Percentiles rank a stretch among this genome's conserved stretches.
Evolutionary conservation across 2,113 vertebrate species (phyloP).

Genomic region (Tichodroma muraria): DNA sequence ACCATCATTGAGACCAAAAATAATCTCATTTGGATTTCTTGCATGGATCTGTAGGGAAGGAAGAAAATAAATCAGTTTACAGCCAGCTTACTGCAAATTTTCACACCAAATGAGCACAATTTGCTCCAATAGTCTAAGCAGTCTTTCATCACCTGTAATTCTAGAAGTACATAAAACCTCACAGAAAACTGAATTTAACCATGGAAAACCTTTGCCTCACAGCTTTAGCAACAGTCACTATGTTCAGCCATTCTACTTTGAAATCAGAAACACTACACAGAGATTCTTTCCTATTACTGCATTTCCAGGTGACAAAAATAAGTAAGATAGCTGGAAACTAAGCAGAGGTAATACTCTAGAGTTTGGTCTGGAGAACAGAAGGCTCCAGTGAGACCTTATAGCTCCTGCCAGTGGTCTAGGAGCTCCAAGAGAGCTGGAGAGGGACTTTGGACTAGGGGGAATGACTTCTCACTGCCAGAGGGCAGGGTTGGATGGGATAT

Average conservation of each 20-base stretch:
- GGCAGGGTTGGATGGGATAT: background rate
- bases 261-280: background rate
- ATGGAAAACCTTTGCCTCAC: background rate
- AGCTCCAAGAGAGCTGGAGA: background rate
- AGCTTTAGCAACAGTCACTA: background rate
- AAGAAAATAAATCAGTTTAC: background rate
- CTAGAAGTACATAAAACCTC: background rate
- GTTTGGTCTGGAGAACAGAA: background rate
- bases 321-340: background rate
- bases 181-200: background rate
- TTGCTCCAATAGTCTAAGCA: background rate
- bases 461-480: background rate
- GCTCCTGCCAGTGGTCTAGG: background rate
- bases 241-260: background rate
- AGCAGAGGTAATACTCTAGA: background rate
- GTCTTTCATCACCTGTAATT: background rate
- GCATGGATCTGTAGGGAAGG: slow-evolving; percentile 84
- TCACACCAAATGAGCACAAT: background rate
- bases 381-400: background rate
- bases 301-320: background rate
- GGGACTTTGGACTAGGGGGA: background rate
- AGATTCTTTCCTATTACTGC: background rate
- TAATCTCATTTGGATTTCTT: slow-evolving; percentile 93
- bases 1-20: slow-evolving; percentile 97
- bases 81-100: background rate